A percentile compares a stretch with the other conserved stretches of the same genome.
Conservation (phyloP, 2,113 vertebrate species). For the Cathartes aura region DNA sequence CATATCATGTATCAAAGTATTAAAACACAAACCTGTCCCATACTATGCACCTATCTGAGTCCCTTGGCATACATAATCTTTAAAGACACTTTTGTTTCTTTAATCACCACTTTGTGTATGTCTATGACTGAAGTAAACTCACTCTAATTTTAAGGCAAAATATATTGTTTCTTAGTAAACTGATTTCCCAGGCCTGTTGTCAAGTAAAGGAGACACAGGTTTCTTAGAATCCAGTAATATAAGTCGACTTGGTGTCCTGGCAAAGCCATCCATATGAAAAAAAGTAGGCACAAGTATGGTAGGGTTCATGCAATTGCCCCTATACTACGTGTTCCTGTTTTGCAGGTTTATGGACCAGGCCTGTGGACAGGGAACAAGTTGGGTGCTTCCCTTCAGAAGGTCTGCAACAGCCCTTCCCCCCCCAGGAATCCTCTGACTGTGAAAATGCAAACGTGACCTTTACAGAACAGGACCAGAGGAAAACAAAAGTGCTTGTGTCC, state of each 20-base stretch:
- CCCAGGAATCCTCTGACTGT: not conserved
- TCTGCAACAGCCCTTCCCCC: not conserved
- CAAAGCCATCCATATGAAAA: not conserved
- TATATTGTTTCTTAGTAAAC: not conserved
- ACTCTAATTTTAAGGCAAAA: not conserved
- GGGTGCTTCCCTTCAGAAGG: not conserved
- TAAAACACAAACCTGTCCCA: not conserved
- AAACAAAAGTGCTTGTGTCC: not conserved
- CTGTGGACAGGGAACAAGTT: not conserved
- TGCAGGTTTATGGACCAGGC: not conserved
- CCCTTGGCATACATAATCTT: not conserved
- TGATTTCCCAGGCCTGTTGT: not conserved
- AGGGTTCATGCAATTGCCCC: not conserved
- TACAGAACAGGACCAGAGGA: not conserved
- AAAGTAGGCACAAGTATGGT: not conserved
- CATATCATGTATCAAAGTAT: not conserved
- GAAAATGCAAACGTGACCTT: not conserved
- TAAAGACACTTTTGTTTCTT: not conserved
- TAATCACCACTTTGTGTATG: not conserved
- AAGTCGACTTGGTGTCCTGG: not conserved
- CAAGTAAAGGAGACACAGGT: not conserved
- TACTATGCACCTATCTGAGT: not conserved
- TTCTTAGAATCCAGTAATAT: not conserved
- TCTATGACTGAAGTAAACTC: not conserved
- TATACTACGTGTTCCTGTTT: not conserved